These are phyloP conservation scores for Eptatretus atami DNA, from an alignment of 2,797 vertebrate genomes.

Conservation along the genomic window DNA sequence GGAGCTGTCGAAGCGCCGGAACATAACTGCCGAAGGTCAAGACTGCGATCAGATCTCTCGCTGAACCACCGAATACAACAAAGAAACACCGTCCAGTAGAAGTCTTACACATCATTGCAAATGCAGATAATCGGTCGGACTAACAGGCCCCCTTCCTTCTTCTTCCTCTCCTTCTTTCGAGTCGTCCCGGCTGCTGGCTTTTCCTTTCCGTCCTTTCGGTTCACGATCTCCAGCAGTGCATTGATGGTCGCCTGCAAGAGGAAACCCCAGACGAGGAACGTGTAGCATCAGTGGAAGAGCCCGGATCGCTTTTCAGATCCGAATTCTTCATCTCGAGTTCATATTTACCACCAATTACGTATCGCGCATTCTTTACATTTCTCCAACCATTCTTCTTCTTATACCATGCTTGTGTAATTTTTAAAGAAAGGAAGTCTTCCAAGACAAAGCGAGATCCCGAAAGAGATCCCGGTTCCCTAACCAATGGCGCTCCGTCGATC, in stretches of 20 bases:
- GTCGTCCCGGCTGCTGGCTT: slow-evolving; percentile 6
- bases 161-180: slow-evolving; percentile 17
- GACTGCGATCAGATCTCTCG: no score
- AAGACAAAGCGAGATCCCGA: no score
- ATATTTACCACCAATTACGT: no score
- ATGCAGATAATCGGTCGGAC: slow-evolving; percentile 69
- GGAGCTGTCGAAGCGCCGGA: slow-evolving; percentile 41
- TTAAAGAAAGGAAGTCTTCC: no score
- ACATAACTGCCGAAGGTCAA: slow-evolving; percentile 22
- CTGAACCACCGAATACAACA: neutral
- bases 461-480: slow-evolving; percentile 13
- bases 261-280: accelerated
- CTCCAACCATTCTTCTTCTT: no score
- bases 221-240: slow-evolving; percentile 32
- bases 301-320: no score
- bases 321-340: no score
- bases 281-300: no score
- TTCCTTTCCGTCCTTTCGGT: slow-evolving; percentile 24
- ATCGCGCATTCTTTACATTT: no score
- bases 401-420: no score
- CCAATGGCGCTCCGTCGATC: slow-evolving; percentile 52
- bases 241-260: slow-evolving; percentile 35
- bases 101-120: slow-evolving; percentile 67
- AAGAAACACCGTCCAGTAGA: slow-evolving; percentile 1
- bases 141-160: slow-evolving; percentile 24